Evolutionary conservation across 2,888 invertebrate species (phyloP).

Genomic region (Tiphia femorata): DNA sequence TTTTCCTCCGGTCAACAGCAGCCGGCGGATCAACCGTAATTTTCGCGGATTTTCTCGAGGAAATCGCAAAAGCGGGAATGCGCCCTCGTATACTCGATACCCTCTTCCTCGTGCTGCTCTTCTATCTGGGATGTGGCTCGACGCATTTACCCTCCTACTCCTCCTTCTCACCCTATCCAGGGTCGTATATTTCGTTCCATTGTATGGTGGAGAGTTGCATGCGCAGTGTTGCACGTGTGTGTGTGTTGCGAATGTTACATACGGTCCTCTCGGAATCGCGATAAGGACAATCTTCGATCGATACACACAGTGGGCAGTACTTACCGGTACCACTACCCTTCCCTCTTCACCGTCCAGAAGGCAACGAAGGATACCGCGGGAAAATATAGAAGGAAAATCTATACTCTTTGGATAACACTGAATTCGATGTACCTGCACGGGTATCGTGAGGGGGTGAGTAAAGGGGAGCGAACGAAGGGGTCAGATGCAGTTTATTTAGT

Average conservation of each 20-base stretch:
- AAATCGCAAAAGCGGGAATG: slow-evolving; percentile 41
- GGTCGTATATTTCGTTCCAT: not conserved
- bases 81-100: slow-evolving; percentile 16
- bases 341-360: too few species aligned
- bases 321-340: too few species aligned
- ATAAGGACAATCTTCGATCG: not conserved
- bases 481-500: too few species aligned
- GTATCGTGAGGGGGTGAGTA: too few species aligned
- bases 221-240: not conserved
- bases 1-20: slow-evolving; percentile 22
- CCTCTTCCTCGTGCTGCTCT: slow-evolving; percentile 6
- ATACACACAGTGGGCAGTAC: not conserved
- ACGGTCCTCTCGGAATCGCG: not conserved
- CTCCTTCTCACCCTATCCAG: slow-evolving; percentile 16
- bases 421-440: too few species aligned
- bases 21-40: too few species aligned
- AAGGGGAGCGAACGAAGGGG: too few species aligned
- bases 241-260: too few species aligned
- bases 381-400: too few species aligned
- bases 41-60: slow-evolving; percentile 40
- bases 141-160: slow-evolving; percentile 22
- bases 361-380: too few species aligned
- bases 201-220: not conserved
- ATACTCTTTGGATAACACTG: too few species aligned
- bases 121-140: too few species aligned